A percentile compares a stretch with the other conserved stretches of the same genome.
phyloP scores from a whole-genome alignment of 2,888 invertebrate genomes.

The Deilephila porcellus region DNA sequence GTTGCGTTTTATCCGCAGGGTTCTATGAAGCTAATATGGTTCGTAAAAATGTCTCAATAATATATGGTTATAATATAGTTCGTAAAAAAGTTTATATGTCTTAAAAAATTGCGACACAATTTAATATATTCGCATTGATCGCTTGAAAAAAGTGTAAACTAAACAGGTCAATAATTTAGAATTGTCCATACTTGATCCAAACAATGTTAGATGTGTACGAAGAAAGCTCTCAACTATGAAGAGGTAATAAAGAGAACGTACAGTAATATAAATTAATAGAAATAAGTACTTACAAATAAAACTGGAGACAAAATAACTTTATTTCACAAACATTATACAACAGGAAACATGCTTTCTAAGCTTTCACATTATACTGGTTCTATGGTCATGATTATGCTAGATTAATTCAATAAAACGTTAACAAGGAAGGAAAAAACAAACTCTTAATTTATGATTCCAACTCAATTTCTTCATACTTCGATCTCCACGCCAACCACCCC shows the following conservation, averaged over 20 bases:
- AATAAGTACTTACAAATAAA: not conserved
- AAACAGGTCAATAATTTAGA: too few relatives aligned
- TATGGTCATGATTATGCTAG: conserved; percentile 18
- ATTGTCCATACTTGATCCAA: too few relatives aligned
- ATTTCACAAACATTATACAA: conserved; percentile 29
- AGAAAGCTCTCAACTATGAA: too few relatives aligned
- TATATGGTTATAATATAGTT: too few relatives aligned
- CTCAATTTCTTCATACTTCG: conserved; percentile 71
- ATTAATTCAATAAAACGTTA: not conserved
- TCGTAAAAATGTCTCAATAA: too few relatives aligned
- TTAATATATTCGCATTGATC: too few relatives aligned
- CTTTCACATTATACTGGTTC: not conserved
- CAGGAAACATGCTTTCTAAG: conserved; percentile 16
- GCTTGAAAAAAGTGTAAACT: too few relatives aligned
- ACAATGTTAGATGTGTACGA: too few relatives aligned
- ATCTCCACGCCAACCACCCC: conserved; percentile 70
- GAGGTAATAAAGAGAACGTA: not conserved
- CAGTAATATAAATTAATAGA: not conserved
- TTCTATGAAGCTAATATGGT: too few relatives aligned
- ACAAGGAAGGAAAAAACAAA: conserved; percentile 2
- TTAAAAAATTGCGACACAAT: too few relatives aligned
- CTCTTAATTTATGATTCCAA: conserved; percentile 61
- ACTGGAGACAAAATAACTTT: conserved; percentile 9
- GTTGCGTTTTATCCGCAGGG: too few relatives aligned
- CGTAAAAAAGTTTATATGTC: too few relatives aligned